phyloP scores from a whole-genome alignment of 2,888 invertebrate species.

The Agapetus fuscipes region DNA sequence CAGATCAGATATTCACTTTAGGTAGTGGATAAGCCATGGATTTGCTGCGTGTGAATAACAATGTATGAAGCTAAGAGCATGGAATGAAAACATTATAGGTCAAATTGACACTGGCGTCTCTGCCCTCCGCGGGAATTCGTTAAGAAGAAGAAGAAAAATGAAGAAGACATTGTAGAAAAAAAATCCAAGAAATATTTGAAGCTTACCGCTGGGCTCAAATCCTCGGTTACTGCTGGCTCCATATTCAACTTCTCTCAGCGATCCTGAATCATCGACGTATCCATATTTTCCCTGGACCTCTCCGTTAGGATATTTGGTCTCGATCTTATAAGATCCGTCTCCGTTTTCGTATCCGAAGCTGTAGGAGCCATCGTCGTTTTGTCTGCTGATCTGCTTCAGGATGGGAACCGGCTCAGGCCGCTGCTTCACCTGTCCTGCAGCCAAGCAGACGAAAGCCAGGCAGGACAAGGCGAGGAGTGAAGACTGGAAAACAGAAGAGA shows the following conservation, averaged over 20 bases:
- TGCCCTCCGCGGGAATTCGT: neutral
- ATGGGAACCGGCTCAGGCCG: conserved; percentile 72
- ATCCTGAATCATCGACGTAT: conserved; percentile 73
- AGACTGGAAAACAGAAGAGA: conserved; percentile 17
- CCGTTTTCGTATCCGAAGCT: conserved; percentile 82
- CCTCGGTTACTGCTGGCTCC: conserved; percentile 73
- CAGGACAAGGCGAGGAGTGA: conserved; percentile 20
- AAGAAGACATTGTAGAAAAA: neutral
- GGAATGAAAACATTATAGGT: neutral
- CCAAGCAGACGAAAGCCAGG: conserved; percentile 17
- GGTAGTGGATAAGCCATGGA: no score
- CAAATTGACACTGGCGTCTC: no score
- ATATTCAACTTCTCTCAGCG: conserved; percentile 70
- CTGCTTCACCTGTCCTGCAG: conserved; percentile 31
- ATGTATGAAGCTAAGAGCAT: neutral
- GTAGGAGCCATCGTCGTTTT: conserved; percentile 82
- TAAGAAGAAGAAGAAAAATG: neutral
- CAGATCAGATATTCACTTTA: no score
- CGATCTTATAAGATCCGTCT: conserved; percentile 80
- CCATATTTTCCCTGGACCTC: conserved; percentile 85
- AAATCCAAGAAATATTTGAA: conserved; percentile 3
- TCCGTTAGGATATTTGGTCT: conserved; percentile 74
- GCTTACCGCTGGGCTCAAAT: conserved; percentile 68
- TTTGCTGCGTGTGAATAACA: neutral
- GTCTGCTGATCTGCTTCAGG: conserved; percentile 72